Conservation (phyloP, 2,797 vertebrate species). For the Rhinichthys osculus region DNA sequence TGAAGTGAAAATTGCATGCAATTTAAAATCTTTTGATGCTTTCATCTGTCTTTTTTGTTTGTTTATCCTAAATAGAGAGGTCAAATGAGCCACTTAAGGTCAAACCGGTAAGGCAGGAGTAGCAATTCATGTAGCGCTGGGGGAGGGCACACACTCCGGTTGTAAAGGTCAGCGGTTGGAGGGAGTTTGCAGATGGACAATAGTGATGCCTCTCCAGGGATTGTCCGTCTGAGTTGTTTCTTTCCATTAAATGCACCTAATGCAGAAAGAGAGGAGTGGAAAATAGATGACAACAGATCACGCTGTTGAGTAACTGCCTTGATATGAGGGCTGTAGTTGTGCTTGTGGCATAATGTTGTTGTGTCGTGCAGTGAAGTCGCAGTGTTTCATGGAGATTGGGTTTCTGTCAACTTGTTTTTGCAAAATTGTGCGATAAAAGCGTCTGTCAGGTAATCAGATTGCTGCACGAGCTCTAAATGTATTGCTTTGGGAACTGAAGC, state of each 20-base stretch:
- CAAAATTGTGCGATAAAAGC: slow-evolving; percentile 51
- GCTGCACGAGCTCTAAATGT: slow-evolving; percentile 37
- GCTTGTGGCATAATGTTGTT: slow-evolving; percentile 40
- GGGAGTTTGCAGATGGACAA: slow-evolving; percentile 5
- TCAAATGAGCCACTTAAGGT: slow-evolving; percentile 53
- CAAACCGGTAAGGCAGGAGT: slow-evolving; percentile 37
- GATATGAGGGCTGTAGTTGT: background rate
- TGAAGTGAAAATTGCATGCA: background rate
- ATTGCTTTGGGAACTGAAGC: slow-evolving; percentile 49
- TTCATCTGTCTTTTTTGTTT: background rate
- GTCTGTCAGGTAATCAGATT: slow-evolving; percentile 50
- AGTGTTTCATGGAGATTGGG: slow-evolving; percentile 36
- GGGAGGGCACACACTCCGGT: slow-evolving; percentile 21
- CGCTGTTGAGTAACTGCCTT: slow-evolving; percentile 2
- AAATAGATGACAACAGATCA: background rate
- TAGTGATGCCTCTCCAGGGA: slow-evolving; percentile 19
- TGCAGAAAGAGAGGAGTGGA: background rate
- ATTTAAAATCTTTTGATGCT: background rate
- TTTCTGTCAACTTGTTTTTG: slow-evolving; percentile 52
- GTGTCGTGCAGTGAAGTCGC: background rate
- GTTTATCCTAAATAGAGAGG: slow-evolving; percentile 51
- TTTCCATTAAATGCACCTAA: slow-evolving; percentile 17
- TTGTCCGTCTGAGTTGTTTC: background rate
- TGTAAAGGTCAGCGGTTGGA: slow-evolving; percentile 46
- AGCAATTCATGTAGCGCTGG: slow-evolving; percentile 46